These are phyloP conservation scores for Limnodromus scolopaceus DNA, from an alignment of 2,797 vertebrate species.

Conservation along the genomic window DNA sequence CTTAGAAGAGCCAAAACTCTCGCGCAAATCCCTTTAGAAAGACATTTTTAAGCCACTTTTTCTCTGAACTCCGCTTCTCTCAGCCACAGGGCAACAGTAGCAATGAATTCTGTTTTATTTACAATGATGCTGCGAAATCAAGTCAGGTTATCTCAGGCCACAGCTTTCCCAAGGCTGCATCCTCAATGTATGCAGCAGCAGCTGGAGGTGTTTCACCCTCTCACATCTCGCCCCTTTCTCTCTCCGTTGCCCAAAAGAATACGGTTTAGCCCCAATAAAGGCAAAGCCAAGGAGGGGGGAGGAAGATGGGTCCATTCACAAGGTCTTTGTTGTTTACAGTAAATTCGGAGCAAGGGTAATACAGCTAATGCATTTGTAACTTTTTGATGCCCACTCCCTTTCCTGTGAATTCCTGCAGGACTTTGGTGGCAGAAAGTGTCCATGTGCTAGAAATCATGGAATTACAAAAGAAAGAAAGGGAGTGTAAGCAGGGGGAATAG, in stretches of 20 bases:
- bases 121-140: fast-evolving
- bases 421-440: neutral
- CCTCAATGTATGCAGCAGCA: neutral
- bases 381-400: neutral
- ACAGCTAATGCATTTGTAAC: neutral
- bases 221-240: neutral
- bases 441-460: neutral
- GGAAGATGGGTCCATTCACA: neutral
- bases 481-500: neutral
- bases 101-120: neutral
- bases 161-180: fast-evolving
- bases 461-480: neutral
- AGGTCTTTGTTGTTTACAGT: neutral
- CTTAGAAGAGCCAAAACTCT: neutral
- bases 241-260: neutral
- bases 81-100: neutral
- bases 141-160: neutral
- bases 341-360: neutral
- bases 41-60: neutral
- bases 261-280: neutral
- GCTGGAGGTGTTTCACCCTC: neutral
- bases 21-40: neutral
- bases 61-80: neutral
- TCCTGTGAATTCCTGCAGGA: neutral
- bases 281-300: neutral